Percentiles rank a stretch among this genome's conserved stretches.
These are phyloP conservation scores for Myotis lucifugus DNA, from an alignment of 2,113 vertebrate species.

Conservation along the genomic window DNA sequence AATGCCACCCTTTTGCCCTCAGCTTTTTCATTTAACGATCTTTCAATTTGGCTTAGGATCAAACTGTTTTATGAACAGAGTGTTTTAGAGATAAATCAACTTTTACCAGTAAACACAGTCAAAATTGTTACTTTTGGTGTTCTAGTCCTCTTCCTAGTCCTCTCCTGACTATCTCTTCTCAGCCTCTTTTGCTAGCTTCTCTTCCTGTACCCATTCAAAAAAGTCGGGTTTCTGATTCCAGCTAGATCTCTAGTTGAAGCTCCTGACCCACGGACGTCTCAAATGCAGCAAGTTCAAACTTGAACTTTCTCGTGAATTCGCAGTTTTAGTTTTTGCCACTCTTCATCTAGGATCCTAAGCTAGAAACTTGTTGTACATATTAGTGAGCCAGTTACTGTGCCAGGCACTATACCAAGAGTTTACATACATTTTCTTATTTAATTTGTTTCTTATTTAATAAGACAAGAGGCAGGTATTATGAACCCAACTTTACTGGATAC, in stretches of 20 bases:
- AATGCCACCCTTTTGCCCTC: not conserved
- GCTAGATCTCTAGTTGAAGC: not conserved
- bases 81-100: constrained; percentile 9
- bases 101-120: constrained; percentile 36
- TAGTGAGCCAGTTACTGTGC: not conserved
- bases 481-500: not conserved
- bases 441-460: not conserved
- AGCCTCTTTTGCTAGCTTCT: constrained; percentile 9
- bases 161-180: not conserved
- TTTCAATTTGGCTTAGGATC: constrained; percentile 21
- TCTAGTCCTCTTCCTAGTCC: not conserved
- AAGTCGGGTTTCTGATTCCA: not conserved
- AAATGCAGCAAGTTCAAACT: not conserved
- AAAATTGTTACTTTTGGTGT: constrained; percentile 14
- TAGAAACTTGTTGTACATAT: not conserved
- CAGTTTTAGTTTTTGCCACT: not conserved
- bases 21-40: not conserved
- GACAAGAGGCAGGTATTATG: not conserved
- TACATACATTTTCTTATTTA: not conserved
- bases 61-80: constrained; percentile 17
- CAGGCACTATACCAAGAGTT: not conserved
- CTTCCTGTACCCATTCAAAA: not conserved
- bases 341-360: not conserved
- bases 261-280: not conserved
- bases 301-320: not conserved